Percentiles rank a stretch among this genome's conserved stretches.
Evolutionary conservation across 2,113 vertebrate species (phyloP).

Genomic region (Vireo altiloquus): DNA sequence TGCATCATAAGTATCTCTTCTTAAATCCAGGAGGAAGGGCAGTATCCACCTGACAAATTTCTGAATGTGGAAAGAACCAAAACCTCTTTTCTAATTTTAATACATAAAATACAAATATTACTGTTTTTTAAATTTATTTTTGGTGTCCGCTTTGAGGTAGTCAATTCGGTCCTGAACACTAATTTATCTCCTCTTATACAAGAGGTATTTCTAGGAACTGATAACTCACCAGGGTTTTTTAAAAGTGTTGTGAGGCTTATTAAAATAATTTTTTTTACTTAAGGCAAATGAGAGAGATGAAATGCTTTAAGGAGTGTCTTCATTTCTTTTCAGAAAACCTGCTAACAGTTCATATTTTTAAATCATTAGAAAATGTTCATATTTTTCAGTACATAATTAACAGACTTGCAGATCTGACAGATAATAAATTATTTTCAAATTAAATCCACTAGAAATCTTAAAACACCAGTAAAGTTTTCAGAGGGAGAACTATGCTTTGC

Average conservation of each 20-base stretch:
- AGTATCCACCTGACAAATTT: neutral
- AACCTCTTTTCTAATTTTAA: neutral
- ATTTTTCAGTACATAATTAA: neutral
- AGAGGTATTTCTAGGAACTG: neutral
- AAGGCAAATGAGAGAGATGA: neutral
- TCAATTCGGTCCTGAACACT: neutral
- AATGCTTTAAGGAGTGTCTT: neutral
- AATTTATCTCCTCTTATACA: neutral
- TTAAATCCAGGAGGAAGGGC: neutral
- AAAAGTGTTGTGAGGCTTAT: neutral
- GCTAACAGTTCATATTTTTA: neutral
- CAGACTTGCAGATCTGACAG: neutral
- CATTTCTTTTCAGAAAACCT: neutral
- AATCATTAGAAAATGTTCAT: neutral
- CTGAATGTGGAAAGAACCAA: neutral
- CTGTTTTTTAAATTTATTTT: neutral
- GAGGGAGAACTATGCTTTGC: neutral
- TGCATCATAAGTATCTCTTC: neutral
- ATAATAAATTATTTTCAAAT: neutral
- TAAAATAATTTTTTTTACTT: neutral
- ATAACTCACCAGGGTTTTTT: neutral
- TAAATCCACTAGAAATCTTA: neutral
- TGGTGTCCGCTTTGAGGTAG: neutral
- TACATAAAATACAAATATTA: neutral
- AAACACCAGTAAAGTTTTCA: neutral